Percentiles rank a stretch among this genome's conserved stretches.
These are phyloP conservation scores for Anoplius nigerrimus DNA, from an alignment of 2,888 invertebrate species.

Conservation along the genomic window DNA sequence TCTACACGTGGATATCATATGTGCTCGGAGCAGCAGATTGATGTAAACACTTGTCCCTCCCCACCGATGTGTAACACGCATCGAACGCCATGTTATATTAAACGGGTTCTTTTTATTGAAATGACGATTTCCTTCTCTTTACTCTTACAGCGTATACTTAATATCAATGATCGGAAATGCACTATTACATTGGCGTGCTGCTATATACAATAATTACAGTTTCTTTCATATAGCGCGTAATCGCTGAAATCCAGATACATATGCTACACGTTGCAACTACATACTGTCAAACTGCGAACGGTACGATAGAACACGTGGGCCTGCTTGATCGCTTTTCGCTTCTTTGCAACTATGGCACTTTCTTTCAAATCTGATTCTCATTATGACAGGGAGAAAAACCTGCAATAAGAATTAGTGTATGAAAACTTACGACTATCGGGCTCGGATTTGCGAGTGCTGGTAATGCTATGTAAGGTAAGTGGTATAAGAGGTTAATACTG, in stretches of 20 bases:
- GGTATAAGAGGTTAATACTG: too few relatives aligned
- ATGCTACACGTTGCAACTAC: constrained; percentile 6
- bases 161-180: too few relatives aligned
- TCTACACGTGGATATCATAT: too few relatives aligned
- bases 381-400: constrained; percentile 60
- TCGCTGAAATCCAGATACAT: background rate
- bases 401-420: constrained; percentile 58
- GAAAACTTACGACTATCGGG: constrained; percentile 28
- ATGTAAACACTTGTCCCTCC: too few relatives aligned
- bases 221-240: constrained; percentile 10
- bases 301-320: background rate
- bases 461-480: background rate
- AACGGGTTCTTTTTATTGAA: too few relatives aligned
- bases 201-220: constrained; percentile 45
- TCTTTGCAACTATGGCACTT: constrained; percentile 23
- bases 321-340: constrained; percentile 11
- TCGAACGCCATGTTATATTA: too few relatives aligned
- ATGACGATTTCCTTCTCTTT: too few relatives aligned
- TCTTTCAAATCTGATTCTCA: constrained; percentile 40
- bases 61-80: too few relatives aligned
- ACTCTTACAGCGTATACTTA: too few relatives aligned
- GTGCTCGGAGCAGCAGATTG: too few relatives aligned
- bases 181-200: background rate
- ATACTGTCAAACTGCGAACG: background rate
- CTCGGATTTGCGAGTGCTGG: too few relatives aligned